A percentile compares a stretch with the other conserved stretches of the same genome.
Evolutionary conservation across 2,797 vertebrate species (phyloP).

Genomic region (Enteromius mattozi): DNA sequence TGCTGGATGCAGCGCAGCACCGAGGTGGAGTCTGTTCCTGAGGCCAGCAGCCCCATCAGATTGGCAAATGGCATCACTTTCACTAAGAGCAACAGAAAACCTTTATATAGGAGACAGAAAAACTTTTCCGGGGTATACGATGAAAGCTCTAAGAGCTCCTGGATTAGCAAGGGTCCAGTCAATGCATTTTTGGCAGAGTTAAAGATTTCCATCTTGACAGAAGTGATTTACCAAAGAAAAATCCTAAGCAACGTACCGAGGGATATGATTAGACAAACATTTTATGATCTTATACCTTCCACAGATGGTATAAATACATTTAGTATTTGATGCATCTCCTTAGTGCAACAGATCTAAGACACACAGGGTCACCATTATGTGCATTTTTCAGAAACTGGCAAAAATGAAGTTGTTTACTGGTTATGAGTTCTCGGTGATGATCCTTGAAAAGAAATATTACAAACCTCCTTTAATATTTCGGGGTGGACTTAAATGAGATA

Average conservation of each 20-base stretch:
- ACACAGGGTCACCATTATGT: not conserved
- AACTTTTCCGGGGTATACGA: too few species aligned
- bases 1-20: constrained; percentile 97
- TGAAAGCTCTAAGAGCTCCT: not conserved
- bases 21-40: constrained; percentile 87
- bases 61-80: constrained; percentile 97
- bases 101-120: not conserved
- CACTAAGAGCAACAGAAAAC: constrained; percentile 75
- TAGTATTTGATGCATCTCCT: too few species aligned
- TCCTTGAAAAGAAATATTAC: too few species aligned
- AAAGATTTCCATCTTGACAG: not conserved
- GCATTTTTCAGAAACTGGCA: not conserved
- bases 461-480: not conserved
- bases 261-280: not conserved
- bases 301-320: not conserved
- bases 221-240: not conserved
- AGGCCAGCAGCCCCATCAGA: constrained; percentile 92
- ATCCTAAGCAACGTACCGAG: too few species aligned
- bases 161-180: not conserved
- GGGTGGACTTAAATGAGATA: too few species aligned
- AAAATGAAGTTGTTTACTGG: not conserved
- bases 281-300: not conserved
- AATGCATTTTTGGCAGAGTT: not conserved
- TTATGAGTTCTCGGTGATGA: not conserved
- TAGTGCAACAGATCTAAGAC: too few species aligned